Evolutionary conservation across 2,113 vertebrate species (phyloP).

Genomic region (Desmodus rotundus): DNA sequence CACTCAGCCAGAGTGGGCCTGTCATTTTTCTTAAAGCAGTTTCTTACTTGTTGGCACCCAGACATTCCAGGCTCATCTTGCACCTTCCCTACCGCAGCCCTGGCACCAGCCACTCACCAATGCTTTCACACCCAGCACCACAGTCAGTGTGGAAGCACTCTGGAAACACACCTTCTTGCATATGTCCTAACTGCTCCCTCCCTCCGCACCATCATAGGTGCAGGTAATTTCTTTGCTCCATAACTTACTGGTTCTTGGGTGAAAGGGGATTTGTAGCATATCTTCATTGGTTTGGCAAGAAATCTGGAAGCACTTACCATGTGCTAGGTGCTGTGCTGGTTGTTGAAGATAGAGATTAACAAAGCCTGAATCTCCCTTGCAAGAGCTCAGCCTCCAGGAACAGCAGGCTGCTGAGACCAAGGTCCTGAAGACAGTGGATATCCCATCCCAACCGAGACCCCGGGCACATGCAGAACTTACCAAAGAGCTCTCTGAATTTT

Average conservation of each 20-base stretch:
- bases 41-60: not conserved
- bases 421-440: fast-evolving
- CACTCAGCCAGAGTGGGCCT: too few species aligned
- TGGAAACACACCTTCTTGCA: not conserved
- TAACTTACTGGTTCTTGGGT: not conserved
- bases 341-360: not conserved
- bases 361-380: not conserved
- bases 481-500: not conserved
- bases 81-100: not conserved
- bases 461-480: too few species aligned
- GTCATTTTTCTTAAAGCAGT: not conserved
- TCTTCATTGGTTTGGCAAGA: not conserved
- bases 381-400: not conserved
- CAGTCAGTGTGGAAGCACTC: not conserved
- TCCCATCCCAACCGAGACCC: not conserved
- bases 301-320: fast-evolving
- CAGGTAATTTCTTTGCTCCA: not conserved
- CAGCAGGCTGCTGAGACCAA: not conserved
- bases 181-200: fast-evolving
- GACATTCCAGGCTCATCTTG: not conserved
- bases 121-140: fast-evolving
- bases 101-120: not conserved
- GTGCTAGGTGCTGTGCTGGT: fast-evolving
- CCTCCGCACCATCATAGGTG: not conserved
- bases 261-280: not conserved